phyloP scores from a whole-genome alignment of 2,113 vertebrate genomes.

The Sisor rabdophorus region DNA sequence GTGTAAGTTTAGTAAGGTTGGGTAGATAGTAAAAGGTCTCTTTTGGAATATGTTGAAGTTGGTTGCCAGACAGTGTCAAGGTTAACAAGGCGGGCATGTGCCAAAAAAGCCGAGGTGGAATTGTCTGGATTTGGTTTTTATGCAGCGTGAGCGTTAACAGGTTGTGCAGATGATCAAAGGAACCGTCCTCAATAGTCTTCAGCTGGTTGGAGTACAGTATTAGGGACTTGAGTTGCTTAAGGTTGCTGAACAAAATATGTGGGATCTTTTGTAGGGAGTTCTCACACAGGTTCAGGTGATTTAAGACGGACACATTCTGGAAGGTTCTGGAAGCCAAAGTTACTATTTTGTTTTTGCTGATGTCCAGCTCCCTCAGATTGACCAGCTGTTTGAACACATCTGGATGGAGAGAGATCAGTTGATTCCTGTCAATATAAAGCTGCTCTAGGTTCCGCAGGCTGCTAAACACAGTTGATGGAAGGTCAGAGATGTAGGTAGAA shows the following conservation, averaged over 20 bases:
- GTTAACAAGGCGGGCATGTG: conserved; percentile 62
- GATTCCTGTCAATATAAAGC: conserved; percentile 71
- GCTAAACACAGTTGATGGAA: conserved; percentile 71
- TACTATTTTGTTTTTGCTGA: conserved; percentile 72
- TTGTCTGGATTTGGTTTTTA: conserved; percentile 66
- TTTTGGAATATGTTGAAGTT: conserved; percentile 66
- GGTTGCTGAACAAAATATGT: conserved; percentile 64
- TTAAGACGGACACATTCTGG: conserved; percentile 66
- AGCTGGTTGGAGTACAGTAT: conserved; percentile 73
- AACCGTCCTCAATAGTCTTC: conserved; percentile 61
- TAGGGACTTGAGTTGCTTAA: conserved; percentile 69
- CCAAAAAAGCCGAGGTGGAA: conserved; percentile 73
- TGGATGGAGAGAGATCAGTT: conserved; percentile 57
- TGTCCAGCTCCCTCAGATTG: conserved; percentile 64
- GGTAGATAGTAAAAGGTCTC: conserved; percentile 75
- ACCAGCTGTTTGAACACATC: conserved; percentile 67
- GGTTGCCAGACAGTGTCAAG: conserved; percentile 75
- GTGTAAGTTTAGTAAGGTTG: conserved; percentile 67
- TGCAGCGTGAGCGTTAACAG: conserved; percentile 73
- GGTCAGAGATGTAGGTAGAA: conserved; percentile 61
- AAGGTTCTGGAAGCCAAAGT: conserved; percentile 63
- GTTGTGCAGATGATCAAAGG: conserved; percentile 67
- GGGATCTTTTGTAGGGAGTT: conserved; percentile 75
- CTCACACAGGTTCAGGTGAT: conserved; percentile 70
- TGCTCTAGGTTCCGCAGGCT: conserved; percentile 67